Conservation (phyloP, 1,140 invertebrate species). For the Parapsyche elsis region DNA sequence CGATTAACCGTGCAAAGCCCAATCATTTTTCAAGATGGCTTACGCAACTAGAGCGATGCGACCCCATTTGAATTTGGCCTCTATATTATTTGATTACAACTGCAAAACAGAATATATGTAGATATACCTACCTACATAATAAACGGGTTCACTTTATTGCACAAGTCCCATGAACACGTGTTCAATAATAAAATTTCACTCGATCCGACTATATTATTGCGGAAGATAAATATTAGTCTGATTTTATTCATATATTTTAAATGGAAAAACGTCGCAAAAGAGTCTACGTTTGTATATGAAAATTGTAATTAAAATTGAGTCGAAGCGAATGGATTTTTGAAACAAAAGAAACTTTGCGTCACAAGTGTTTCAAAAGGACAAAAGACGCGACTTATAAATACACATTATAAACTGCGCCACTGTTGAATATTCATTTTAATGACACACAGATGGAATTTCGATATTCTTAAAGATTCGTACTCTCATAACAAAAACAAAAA, state of each 20-base stretch:
- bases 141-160: too few relatives aligned
- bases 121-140: not conserved
- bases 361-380: slow-evolving; percentile 16
- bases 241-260: too few relatives aligned
- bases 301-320: not conserved
- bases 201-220: too few relatives aligned
- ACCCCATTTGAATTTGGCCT: too few relatives aligned
- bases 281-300: too few relatives aligned
- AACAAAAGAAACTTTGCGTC: not conserved
- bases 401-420: not conserved
- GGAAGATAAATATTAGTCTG: too few relatives aligned
- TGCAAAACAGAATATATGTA: not conserved
- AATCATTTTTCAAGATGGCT: slow-evolving; percentile 43
- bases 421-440: slow-evolving; percentile 23
- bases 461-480: not conserved
- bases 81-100: too few relatives aligned
- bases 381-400: not conserved
- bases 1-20: slow-evolving; percentile 39
- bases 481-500: too few relatives aligned
- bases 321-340: not conserved
- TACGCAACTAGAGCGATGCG: not conserved
- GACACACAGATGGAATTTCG: not conserved
- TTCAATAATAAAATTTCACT: too few relatives aligned
- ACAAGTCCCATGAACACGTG: too few relatives aligned
- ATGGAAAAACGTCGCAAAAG: too few relatives aligned